These are phyloP conservation scores for Copidosoma floridanum DNA, from an alignment of 1,140 invertebrate genomes.

Conservation along the genomic window DNA sequence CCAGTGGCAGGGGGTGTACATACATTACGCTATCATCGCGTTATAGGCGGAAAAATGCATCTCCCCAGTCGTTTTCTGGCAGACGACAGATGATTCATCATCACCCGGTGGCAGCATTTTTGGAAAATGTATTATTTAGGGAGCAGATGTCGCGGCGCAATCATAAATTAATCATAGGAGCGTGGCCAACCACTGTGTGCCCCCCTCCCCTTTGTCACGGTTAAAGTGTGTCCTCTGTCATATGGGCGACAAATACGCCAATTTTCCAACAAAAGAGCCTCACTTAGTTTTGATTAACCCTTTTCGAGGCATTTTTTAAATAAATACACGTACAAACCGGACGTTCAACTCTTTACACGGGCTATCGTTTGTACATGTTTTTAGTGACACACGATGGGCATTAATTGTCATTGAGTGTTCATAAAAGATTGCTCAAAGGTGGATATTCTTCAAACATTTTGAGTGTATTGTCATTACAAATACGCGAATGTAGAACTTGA, in stretches of 20 bases:
- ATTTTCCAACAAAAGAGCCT: not conserved
- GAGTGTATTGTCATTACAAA: too few species aligned
- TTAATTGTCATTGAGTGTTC: too few species aligned
- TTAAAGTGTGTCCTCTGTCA: slow-evolving; percentile 17
- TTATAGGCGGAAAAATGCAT: slow-evolving; percentile 10
- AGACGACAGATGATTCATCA: slow-evolving; percentile 35
- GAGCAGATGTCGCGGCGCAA: slow-evolving; percentile 11
- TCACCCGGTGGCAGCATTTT: slow-evolving; percentile 11
- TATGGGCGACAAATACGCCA: slow-evolving; percentile 13
- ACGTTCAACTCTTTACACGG: too few species aligned
- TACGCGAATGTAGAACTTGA: too few species aligned
- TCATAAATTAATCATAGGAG: slow-evolving; percentile 25
- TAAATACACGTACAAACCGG: too few species aligned
- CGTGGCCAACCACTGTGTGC: not conserved
- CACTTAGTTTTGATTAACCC: slow-evolving; percentile 8
- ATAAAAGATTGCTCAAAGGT: too few species aligned
- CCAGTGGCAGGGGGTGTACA: too few species aligned
- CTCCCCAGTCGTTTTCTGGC: not conserved
- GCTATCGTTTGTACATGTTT: too few species aligned
- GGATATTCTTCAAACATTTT: too few species aligned
- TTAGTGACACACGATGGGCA: too few species aligned
- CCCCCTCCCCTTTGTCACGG: too few species aligned
- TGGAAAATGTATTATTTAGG: slow-evolving; percentile 12
- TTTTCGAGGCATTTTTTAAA: not conserved
- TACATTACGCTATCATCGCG: too few species aligned